Evolutionary conservation across 2,113 vertebrate genomes (phyloP).

Genomic region (Antechinus stuartii): DNA sequence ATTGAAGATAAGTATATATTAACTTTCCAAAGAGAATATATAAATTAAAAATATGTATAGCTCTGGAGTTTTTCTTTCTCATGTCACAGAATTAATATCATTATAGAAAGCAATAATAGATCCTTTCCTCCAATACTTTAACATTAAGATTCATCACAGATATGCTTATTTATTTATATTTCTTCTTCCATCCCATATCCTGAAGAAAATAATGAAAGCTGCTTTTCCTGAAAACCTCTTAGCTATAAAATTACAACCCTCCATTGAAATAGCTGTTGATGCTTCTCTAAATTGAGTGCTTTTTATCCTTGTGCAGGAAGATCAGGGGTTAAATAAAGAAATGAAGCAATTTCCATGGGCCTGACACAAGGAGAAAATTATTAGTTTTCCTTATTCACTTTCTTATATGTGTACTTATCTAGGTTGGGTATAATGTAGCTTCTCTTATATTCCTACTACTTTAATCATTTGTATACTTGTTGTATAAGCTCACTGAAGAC

Average conservation of each 20-base stretch:
- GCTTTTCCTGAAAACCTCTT: constrained; percentile 13
- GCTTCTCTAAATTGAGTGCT: background rate
- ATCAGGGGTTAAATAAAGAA: background rate
- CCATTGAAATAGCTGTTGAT: background rate
- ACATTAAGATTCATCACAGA: constrained; percentile 43
- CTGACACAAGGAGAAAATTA: background rate
- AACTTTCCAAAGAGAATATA: constrained; percentile 40
- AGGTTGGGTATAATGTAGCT: background rate
- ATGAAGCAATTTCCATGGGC: background rate
- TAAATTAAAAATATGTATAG: constrained; percentile 19
- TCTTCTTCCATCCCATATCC: background rate
- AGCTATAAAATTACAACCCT: background rate
- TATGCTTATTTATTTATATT: constrained; percentile 48
- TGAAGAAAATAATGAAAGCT: constrained; percentile 22
- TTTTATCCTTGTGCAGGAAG: background rate
- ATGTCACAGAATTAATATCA: constrained; percentile 23
- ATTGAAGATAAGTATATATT: constrained; percentile 39
- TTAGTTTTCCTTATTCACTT: background rate
- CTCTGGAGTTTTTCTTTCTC: constrained; percentile 17
- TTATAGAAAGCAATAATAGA: constrained; percentile 9
- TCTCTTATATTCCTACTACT: background rate
- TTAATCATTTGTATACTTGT: background rate
- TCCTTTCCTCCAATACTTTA: constrained; percentile 19
- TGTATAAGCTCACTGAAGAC: background rate
- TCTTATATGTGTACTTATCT: background rate